Conservation (phyloP, 2,888 invertebrate genomes). For the Sicus ferrugineus region DNA sequence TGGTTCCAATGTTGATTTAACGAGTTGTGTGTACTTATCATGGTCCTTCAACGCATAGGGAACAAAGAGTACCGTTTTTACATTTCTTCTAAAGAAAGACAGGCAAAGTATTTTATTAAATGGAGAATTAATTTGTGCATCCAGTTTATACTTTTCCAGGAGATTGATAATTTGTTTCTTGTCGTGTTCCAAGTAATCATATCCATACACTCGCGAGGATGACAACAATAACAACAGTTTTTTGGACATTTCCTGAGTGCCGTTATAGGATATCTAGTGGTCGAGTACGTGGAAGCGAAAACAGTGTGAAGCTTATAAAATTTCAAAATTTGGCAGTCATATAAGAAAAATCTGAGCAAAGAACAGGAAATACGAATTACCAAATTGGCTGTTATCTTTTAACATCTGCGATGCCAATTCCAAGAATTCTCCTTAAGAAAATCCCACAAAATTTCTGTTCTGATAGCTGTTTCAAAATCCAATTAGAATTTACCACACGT, state of each 20-base stretch:
- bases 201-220: slow-evolving; percentile 75
- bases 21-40: slow-evolving; percentile 71
- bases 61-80: slow-evolving; percentile 74
- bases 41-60: slow-evolving; percentile 77
- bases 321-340: too few species aligned
- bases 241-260: slow-evolving; percentile 43
- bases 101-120: not conserved
- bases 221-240: slow-evolving; percentile 73
- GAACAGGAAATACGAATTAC: too few species aligned
- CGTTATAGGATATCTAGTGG: not conserved
- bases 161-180: slow-evolving; percentile 71
- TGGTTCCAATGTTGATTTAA: slow-evolving; percentile 69
- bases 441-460: too few species aligned
- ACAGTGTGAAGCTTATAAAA: too few species aligned
- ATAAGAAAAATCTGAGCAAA: too few species aligned
- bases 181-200: slow-evolving; percentile 73
- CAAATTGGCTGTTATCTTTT: too few species aligned
- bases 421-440: too few species aligned
- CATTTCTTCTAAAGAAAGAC: slow-evolving; percentile 69
- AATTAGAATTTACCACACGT: too few species aligned
- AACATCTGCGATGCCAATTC: too few species aligned
- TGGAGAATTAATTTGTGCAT: not conserved
- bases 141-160: slow-evolving; percentile 68
- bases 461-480: too few species aligned
- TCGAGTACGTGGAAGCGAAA: too few species aligned